phyloP scores from a whole-genome alignment of 2,113 vertebrate genomes.

The Copsychus sechellarum region DNA sequence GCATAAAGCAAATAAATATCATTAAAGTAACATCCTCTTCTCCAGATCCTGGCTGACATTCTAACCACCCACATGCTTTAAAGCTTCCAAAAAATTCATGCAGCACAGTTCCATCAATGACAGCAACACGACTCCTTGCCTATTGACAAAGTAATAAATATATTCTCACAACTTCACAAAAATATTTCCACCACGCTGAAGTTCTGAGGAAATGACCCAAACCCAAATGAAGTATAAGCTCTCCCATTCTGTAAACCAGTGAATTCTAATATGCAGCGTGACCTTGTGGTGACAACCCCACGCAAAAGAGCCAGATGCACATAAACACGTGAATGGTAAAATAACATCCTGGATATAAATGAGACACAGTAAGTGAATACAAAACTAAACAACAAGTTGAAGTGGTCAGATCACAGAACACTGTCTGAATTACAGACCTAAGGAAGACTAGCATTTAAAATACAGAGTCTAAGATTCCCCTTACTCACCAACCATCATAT shows the following conservation, averaged over 20 bases:
- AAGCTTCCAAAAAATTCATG: neutral
- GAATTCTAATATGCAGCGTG: neutral
- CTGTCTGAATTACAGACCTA: neutral
- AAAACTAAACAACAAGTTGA: neutral
- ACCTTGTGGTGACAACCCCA: neutral
- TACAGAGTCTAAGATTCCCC: neutral
- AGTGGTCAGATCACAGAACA: neutral
- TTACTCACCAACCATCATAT: neutral
- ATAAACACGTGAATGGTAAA: neutral
- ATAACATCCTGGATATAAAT: neutral
- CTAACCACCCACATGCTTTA: neutral
- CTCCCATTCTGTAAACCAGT: neutral
- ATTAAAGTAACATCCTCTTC: neutral
- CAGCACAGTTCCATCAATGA: neutral
- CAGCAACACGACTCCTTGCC: neutral
- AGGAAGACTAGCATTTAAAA: neutral
- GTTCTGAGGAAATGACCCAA: neutral
- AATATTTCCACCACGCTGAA: neutral
- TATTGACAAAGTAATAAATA: neutral
- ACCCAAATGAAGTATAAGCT: neutral
- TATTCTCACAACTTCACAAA: neutral
- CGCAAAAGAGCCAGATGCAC: neutral
- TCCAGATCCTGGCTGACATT: neutral
- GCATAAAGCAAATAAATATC: neutral
- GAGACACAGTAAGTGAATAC: neutral